Evolutionary conservation across 2,888 invertebrate genomes (phyloP).

Genomic region (Hetaerina titia): DNA sequence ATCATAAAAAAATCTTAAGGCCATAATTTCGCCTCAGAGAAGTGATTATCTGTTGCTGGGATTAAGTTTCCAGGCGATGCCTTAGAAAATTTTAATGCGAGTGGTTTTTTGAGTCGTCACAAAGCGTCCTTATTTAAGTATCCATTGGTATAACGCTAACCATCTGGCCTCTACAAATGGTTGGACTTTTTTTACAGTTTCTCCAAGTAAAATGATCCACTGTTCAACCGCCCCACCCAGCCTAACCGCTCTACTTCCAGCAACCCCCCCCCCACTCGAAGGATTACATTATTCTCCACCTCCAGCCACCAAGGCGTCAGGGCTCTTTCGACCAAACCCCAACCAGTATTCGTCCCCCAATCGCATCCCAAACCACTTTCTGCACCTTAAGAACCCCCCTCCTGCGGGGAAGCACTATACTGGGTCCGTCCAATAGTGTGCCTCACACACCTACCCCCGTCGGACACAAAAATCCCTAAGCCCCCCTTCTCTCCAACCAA

Average conservation of each 20-base stretch:
- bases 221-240: background rate
- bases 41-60: too few relatives aligned
- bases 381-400: background rate
- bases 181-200: background rate
- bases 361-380: too few relatives aligned
- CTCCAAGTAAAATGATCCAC: background rate
- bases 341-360: background rate
- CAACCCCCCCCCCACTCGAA: background rate
- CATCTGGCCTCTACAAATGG: background rate
- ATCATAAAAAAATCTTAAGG: too few relatives aligned
- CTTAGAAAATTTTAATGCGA: background rate
- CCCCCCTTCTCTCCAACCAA: too few relatives aligned
- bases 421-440: background rate
- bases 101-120: background rate
- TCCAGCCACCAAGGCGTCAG: background rate
- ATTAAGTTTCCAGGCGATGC: too few relatives aligned
- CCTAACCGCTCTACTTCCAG: background rate
- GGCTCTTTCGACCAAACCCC: background rate
- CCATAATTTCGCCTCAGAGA: too few relatives aligned
- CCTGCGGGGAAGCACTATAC: background rate
- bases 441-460: background rate
- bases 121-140: background rate
- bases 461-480: too few relatives aligned
- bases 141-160: background rate
- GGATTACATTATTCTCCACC: slow-evolving; percentile 36